A percentile compares a stretch with the other conserved stretches of the same genome.
Conservation (phyloP, 2,797 vertebrate species). For the Microcaecilia unicolor region DNA sequence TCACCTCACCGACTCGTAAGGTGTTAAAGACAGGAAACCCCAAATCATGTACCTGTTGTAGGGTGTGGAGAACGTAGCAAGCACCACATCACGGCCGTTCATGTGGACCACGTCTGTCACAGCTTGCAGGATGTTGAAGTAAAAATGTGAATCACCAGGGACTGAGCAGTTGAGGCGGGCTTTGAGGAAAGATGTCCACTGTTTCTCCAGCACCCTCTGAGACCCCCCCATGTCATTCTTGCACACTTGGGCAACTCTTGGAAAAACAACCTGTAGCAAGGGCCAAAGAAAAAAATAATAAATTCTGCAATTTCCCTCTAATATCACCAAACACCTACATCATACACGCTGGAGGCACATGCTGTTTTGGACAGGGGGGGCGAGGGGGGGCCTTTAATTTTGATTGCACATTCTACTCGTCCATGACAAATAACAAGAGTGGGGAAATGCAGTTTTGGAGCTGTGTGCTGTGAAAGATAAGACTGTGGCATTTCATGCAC, state of each 20-base stretch:
- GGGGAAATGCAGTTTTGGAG: constrained; percentile 36
- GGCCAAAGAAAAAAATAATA: constrained; percentile 2
- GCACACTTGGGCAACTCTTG: constrained; percentile 90
- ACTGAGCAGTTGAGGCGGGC: constrained; percentile 95
- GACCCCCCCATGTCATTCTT: constrained; percentile 95
- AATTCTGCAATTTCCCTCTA: too few species aligned
- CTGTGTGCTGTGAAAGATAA: constrained; percentile 52
- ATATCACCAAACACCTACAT: too few species aligned
- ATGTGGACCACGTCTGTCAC: constrained; percentile 90
- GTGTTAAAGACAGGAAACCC: too few species aligned
- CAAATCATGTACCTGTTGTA: constrained; percentile 88
- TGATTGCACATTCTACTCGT: constrained; percentile 45
- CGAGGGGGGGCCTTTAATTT: constrained; percentile 31
- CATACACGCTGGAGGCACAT: too few species aligned
- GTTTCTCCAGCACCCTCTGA: constrained; percentile 93
- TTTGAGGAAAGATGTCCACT: constrained; percentile 98
- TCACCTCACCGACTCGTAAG: too few species aligned
- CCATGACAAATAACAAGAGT: constrained; percentile 29
- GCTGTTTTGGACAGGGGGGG: too few species aligned
- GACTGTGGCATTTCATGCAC: constrained; percentile 51
- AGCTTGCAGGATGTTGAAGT: constrained; percentile 96
- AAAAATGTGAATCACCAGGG: constrained; percentile 96
- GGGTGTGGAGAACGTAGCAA: constrained; percentile 96
- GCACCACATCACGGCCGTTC: constrained; percentile 84
- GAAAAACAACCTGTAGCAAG: constrained; percentile 81